Conservation (phyloP, 1,140 invertebrate genomes). For the Pristionchus pacificus region DNA sequence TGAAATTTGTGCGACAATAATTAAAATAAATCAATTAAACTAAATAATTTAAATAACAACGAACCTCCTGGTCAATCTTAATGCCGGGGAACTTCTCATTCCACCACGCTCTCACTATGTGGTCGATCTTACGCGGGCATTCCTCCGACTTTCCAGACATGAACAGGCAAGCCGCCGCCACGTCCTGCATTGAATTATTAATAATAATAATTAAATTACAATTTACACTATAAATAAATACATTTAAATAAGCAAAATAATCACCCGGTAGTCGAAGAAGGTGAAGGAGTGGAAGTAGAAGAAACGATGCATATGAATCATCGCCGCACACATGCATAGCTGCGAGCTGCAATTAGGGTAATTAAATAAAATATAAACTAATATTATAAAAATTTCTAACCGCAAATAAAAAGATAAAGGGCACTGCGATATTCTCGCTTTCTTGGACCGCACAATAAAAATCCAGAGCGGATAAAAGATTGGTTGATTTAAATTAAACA, state of each 20-base stretch:
- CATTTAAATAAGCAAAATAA: not conserved
- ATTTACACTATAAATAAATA: not conserved
- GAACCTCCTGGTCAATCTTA: not conserved
- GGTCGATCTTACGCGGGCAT: constrained; percentile 19
- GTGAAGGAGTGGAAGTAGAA: constrained; percentile 10
- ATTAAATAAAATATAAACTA: not conserved
- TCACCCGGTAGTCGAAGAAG: not conserved
- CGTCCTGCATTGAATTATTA: constrained; percentile 5
- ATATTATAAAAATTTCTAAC: not conserved
- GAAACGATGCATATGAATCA: constrained; percentile 17
- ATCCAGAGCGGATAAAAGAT: too few relatives aligned
- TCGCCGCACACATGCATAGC: constrained; percentile 6
- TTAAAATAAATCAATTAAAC: not conserved
- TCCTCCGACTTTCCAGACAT: constrained; percentile 16
- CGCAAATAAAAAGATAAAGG: too few relatives aligned
- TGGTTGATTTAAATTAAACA: too few relatives aligned
- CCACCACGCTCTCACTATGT: constrained; percentile 21
- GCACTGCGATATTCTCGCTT: too few relatives aligned
- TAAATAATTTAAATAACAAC: not conserved
- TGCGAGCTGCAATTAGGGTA: constrained; percentile 10
- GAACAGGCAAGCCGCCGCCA: constrained; percentile 21
- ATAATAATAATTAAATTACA: not conserved
- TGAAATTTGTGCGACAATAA: too few relatives aligned
- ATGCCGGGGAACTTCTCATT: constrained; percentile 16
- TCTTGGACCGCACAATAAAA: too few relatives aligned